A percentile compares a stretch with the other conserved stretches of the same genome.
phyloP scores from a whole-genome alignment of 2,113 vertebrate species.

The Capra hircus region DNA sequence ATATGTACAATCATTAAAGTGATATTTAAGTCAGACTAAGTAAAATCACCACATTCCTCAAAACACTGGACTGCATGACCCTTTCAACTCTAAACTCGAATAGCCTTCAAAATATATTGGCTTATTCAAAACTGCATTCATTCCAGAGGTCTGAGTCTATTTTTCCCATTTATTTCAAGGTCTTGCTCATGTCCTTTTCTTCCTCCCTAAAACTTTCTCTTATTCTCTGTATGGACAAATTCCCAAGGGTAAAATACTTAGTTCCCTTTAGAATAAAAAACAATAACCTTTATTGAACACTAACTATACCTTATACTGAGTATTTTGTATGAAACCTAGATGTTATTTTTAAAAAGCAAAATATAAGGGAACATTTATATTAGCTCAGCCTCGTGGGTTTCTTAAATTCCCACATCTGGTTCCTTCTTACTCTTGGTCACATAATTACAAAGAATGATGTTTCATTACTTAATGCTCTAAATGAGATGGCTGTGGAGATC shows the following conservation, averaged over 20 bases:
- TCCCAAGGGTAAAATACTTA: neutral
- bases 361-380: neutral
- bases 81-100: neutral
- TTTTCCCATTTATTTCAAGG: neutral
- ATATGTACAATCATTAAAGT: neutral
- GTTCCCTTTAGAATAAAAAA: neutral
- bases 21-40: neutral
- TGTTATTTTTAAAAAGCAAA: neutral
- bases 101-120: neutral
- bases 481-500: neutral
- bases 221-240: neutral
- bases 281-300: neutral
- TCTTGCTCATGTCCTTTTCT: neutral
- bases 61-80: neutral
- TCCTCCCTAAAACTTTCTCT: neutral
- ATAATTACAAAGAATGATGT: slow-evolving; percentile 18
- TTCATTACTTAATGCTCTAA: slow-evolving; percentile 46
- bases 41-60: neutral
- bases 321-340: neutral
- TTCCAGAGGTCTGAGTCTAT: neutral
- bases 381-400: neutral
- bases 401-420: neutral
- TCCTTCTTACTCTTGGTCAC: neutral
- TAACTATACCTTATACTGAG: neutral
- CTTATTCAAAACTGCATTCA: neutral